Base-by-base conservation (phyloP, 2,797 vertebrate species). In the Fratercula arctica region DNA sequence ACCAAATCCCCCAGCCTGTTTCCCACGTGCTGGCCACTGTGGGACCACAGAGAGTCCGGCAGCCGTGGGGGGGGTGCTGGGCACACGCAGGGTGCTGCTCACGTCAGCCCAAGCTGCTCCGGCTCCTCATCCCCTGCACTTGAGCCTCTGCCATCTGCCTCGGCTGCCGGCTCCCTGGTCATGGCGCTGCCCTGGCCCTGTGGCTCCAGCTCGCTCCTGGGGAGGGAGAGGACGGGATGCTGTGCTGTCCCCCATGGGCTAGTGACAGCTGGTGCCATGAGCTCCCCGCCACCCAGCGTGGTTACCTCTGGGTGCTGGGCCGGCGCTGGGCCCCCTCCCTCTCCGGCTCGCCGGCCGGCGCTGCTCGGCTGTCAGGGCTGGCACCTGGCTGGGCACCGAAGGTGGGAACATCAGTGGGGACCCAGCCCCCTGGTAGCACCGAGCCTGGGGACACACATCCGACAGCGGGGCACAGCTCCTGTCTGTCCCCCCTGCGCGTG, bases 281-380 rank as follows among this genome's bases (percentile, higher is more conserved):
- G 16, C 50, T 35, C 67, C 33, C 5, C 1, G 3, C 10, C 77
- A 43, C 26, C 24, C 17, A 1, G 25, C 1, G 0, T 3, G 0
- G 56, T 89, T 95, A 97, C 97, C 97, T 97, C 37, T 68, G 92
- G n/a, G 12, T 25, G 66, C 91, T 74, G 86, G 77, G 84, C 54
- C 13, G 51, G 77, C 1, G 17, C 64, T 54, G 95, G 24, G 66
- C 23, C 6, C 68, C 69, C 53, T 93, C 94, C 24, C 81, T 73
- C 73, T 83, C 90, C 2, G 0, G 45, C 79, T 89, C 92, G 1
- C 46, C 6, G 15, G 78, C 51, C 3, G 11, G 72, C 28, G 69
- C 68, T 48, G 51, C 68, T 82, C 5, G 46, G 92, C 74, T 75
- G 1, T 96, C 95, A 5, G 20, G 59, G 90, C 90, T 93, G 83